Base-by-base conservation (phyloP, 2,113 vertebrate genomes). In the Tychaedon coryphoeus region DNA sequence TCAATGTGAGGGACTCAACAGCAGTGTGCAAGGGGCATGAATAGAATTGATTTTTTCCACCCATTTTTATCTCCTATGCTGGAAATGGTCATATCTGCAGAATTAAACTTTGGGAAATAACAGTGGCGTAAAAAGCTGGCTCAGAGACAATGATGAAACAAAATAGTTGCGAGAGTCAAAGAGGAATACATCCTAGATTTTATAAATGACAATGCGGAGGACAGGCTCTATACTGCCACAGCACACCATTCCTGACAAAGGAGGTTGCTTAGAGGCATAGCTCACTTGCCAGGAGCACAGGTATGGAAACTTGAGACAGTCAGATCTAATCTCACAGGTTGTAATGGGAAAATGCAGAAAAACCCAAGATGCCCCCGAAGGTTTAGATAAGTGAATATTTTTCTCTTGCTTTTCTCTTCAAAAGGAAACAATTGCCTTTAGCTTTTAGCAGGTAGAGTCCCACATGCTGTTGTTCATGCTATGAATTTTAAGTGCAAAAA, bases 371-470 rank as follows among this genome's bases (percentile, higher is more conserved):
- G 56, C 75, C 60, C 60, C 38, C 33, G 56, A 90, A 93, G 65
- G 56, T 86, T 90, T 53, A 80, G 62, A 73, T 90, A 96, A 92
- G 56, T 88, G 86, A 90, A 58, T 88, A 86, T 88, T 95, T 94
- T 93, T 81, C 75, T 64, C 56, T 80, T 73, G 31, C 34, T 90
- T 93, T 80, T 92, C 69, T 92, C 57, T 91, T 95, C 65, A 84
- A 89, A 89, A 62, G 25, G 36, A 89, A 91, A 71, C 53, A 92
- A 56, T 71, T 86, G 91, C 75, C 56, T 91, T 93, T 78, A 86
- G 79, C 56, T 86, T 94, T 93, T 92, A 53, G 71, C 47, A 91
- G 69, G 94, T 89, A 60, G 40, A 77, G 28, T 93, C 72, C 72
- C 60, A 51, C n/a, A 54, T 78, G 38, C 51, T 85, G 51, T 58